Evolutionary conservation across 2,113 vertebrate genomes (phyloP).

Genomic region (Lontra canadensis): DNA sequence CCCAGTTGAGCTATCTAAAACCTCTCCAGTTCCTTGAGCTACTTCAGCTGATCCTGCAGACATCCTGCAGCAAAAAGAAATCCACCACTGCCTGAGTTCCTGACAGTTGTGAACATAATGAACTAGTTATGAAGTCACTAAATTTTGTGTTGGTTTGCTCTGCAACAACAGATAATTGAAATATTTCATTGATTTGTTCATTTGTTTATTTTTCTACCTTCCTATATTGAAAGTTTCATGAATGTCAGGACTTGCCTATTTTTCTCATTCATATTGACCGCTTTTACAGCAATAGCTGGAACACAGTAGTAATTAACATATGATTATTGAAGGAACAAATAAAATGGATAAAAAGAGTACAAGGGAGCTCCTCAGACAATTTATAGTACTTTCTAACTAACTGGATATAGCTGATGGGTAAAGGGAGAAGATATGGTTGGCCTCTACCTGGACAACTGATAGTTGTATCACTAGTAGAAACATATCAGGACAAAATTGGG

Average conservation of each 20-base stretch:
- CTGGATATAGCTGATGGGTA: not conserved
- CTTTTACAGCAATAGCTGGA: not conserved
- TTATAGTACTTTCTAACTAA: not conserved
- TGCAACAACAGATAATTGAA: not conserved
- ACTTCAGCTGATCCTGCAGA: not conserved
- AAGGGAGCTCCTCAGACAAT: not conserved
- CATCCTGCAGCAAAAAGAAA: not conserved
- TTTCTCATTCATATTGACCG: not conserved
- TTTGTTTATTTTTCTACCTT: not conserved
- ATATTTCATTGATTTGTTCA: not conserved
- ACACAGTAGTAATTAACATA: not conserved
- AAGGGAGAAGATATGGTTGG: not conserved
- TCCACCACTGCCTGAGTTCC: not conserved
- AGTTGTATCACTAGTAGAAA: not conserved
- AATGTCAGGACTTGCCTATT: not conserved
- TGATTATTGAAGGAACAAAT: not conserved
- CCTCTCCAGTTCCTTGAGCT: not conserved
- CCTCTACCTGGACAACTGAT: not conserved
- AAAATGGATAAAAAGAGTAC: not conserved
- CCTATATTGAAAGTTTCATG: not conserved
- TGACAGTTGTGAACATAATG: not conserved
- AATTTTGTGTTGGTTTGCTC: not conserved
- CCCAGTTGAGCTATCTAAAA: not conserved
- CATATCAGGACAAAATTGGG: not conserved
- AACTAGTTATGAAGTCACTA: not conserved